These are phyloP conservation scores for Istiophorus platypterus DNA, from an alignment of 2,113 vertebrate genomes.

Conservation along the genomic window DNA sequence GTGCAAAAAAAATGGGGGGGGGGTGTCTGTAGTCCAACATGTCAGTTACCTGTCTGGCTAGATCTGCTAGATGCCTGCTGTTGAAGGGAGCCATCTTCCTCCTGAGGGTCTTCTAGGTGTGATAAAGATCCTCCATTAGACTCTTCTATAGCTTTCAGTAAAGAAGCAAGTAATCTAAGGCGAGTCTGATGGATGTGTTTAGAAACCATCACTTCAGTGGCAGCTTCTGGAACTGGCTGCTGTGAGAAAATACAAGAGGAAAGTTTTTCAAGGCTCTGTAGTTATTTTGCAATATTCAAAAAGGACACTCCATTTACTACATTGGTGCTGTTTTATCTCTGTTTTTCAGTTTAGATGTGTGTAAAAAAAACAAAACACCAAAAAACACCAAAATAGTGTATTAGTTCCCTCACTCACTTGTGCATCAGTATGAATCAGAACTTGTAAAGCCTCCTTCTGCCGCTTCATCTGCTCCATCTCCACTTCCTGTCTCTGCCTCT, in stretches of 20 bases:
- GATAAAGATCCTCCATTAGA: constrained; percentile 54
- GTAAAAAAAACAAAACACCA: too few species aligned
- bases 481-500: constrained; percentile 29
- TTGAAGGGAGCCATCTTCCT: not conserved
- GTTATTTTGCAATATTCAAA: not conserved
- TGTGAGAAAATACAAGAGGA: not conserved
- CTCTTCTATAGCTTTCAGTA: constrained; percentile 73
- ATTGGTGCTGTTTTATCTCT: too few species aligned
- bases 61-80: not conserved
- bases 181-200: constrained; percentile 58
- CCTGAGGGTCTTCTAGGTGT: constrained; percentile 30
- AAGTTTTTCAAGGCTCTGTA: not conserved
- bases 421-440: constrained; percentile 73
- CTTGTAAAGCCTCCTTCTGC: constrained; percentile 64
- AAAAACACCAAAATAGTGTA: too few species aligned
- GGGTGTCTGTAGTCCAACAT: not conserved
- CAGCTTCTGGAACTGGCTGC: constrained; percentile 14
- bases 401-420: constrained; percentile 79
- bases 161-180: constrained; percentile 70
- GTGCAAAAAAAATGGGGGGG: not conserved
- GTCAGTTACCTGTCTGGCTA: constrained; percentile 3
- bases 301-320: not conserved
- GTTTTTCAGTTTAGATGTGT: too few species aligned
- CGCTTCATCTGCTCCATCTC: constrained; percentile 58
- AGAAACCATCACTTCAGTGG: constrained; percentile 24